Base-by-base conservation (phyloP, 2,113 vertebrate genomes). In the Corapipo altera region DNA sequence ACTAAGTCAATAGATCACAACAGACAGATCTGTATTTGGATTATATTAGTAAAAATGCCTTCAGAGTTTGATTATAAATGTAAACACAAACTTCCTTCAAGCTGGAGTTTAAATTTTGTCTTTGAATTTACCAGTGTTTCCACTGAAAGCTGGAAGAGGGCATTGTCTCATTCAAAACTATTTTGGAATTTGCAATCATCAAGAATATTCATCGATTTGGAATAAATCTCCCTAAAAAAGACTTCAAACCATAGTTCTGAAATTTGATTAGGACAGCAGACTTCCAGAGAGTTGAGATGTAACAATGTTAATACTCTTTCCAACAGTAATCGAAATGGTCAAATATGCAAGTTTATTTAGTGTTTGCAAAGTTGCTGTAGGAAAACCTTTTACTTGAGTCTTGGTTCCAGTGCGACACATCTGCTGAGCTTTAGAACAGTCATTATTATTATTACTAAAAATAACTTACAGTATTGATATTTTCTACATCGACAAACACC, bases 401-500 rank as follows among this genome's bases (percentile, higher is more conserved):
- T 76, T 72, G 8, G 12, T 35, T 85, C 58, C 51, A 49, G 20
- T 66, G 32, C 44, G 21, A 66, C 27, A 65, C 3, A 75, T 15
- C 5, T 37, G 37, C 24, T 65, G 26, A 79, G 74, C 44, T 88
- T 72, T 82, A 78, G 24, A 48, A 37, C 2, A 62, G 7, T 5
- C n/a, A n/a, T n/a, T 21, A 19, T 32, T 57, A 89, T 19, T 57
- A 65, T 12, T 44, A 81, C 27, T 6, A 88, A 35, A 69, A 71
- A 8, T 19, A 75, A 98, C 98, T 99, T 97, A 99, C 99, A 74
- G 98, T 99, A 81, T 99, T 99, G 86, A 98, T 98, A 96, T 99
- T 99, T 97, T 99, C 99, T 92, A 99, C 99, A 94, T 99, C 99
- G 69, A 99, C 98, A 85, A 99, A 99, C 73, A 99, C 98, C 72